A percentile compares a stretch with the other conserved stretches of the same genome.
Evolutionary conservation across 2,888 invertebrate genomes (phyloP).

Genomic region (Drosophila austrosaltans): DNA sequence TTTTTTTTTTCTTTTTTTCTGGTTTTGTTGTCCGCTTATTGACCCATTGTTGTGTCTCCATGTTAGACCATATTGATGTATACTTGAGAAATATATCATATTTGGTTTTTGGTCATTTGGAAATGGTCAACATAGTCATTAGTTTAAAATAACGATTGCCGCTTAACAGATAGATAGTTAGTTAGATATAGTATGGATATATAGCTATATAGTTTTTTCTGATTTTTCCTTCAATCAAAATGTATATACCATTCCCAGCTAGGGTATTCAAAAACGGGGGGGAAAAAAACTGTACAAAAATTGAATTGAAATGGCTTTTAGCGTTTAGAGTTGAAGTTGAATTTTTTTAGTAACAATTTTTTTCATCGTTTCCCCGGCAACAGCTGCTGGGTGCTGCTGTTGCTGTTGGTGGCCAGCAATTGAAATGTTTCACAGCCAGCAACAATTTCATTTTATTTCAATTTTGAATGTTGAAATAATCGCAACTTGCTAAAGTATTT

Average conservation of each 20-base stretch:
- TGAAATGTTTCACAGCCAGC: neutral
- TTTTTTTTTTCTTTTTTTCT: conserved; percentile 25
- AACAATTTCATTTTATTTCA: neutral
- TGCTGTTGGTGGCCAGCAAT: conserved; percentile 3
- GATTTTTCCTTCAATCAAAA: neutral
- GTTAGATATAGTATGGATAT: neutral
- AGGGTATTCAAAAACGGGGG: neutral
- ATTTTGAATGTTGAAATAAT: neutral
- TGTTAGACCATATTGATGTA: conserved; percentile 6
- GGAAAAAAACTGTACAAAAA: neutral
- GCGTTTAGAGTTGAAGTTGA: neutral
- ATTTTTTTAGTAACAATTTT: neutral
- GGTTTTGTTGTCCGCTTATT: conserved; percentile 43
- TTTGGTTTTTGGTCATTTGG: conserved; percentile 1
- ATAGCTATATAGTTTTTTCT: neutral
- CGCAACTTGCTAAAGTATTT: too few species aligned
- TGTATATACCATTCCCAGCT: neutral
- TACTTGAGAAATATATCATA: neutral
- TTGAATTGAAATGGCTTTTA: conserved; percentile 7
- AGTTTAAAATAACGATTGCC: neutral
- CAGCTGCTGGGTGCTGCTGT: neutral
- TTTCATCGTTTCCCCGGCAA: neutral
- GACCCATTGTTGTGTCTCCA: conserved; percentile 48
- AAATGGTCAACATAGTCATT: neutral
- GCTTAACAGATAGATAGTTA: too few species aligned